Conservation (phyloP, 2,113 vertebrate species). For the Catharus minimus region DNA sequence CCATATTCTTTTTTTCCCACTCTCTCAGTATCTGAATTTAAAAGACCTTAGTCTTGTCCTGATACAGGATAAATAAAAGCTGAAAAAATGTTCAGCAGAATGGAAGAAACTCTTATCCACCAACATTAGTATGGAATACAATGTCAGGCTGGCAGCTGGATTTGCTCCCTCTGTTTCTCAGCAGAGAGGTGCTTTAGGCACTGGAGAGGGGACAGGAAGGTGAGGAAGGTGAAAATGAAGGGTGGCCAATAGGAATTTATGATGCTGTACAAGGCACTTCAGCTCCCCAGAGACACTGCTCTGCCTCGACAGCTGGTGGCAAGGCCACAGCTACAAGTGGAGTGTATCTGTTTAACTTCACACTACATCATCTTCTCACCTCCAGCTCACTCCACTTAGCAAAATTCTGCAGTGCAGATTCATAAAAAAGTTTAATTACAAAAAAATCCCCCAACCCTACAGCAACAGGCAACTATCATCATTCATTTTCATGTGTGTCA, state of each 20-base stretch:
- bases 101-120: neutral
- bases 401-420: conserved; percentile 71
- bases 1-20: neutral
- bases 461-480: conserved; percentile 65
- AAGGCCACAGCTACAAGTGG: neutral
- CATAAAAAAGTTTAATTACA: conserved; percentile 78
- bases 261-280: neutral
- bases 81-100: neutral
- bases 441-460: conserved; percentile 35
- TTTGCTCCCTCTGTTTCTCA: neutral
- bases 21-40: neutral
- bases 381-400: conserved; percentile 34
- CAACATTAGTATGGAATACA: neutral
- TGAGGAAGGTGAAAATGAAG: neutral
- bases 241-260: neutral
- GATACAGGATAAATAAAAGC: neutral
- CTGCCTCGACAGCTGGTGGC: neutral
- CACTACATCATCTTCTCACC: neutral
- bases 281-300: neutral
- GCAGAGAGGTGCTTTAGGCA: neutral
- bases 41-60: neutral
- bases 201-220: neutral
- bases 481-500: conserved; percentile 74
- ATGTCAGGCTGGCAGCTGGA: neutral
- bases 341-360: neutral